phyloP scores from a whole-genome alignment of 1,140 invertebrate species.

The Tetraneura akinire region DNA sequence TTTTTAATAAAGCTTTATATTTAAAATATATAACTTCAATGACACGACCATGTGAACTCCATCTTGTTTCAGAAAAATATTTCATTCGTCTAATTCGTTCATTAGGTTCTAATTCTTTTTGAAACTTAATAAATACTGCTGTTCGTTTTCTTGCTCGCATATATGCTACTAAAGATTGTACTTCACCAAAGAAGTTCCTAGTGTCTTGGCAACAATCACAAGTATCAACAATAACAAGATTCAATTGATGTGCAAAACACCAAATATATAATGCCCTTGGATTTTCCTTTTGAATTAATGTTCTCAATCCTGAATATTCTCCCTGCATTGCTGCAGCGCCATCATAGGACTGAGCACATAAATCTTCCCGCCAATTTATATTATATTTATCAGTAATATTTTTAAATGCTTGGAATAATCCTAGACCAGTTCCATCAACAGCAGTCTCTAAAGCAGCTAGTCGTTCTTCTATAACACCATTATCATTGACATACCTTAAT shows the following conservation, averaged over 20 bases:
- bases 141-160: background rate
- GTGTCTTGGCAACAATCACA: background rate
- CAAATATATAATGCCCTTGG: background rate
- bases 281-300: background rate
- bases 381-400: background rate
- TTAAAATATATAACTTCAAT: background rate
- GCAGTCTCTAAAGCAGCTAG: background rate
- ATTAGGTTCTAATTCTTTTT: background rate
- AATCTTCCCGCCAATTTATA: background rate
- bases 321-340: background rate
- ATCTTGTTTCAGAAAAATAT: background rate
- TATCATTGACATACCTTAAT: background rate
- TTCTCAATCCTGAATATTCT: background rate
- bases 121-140: background rate
- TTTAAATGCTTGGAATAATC: background rate
- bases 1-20: background rate
- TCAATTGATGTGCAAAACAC: background rate
- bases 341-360: background rate
- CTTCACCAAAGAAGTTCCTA: background rate
- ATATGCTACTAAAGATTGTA: background rate
- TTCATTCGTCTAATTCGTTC: background rate
- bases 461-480: background rate
- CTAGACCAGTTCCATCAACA: background rate
- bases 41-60: background rate
- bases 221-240: background rate